phyloP scores from a whole-genome alignment of 2,113 vertebrate species.

The Corydoras sp. region DNA sequence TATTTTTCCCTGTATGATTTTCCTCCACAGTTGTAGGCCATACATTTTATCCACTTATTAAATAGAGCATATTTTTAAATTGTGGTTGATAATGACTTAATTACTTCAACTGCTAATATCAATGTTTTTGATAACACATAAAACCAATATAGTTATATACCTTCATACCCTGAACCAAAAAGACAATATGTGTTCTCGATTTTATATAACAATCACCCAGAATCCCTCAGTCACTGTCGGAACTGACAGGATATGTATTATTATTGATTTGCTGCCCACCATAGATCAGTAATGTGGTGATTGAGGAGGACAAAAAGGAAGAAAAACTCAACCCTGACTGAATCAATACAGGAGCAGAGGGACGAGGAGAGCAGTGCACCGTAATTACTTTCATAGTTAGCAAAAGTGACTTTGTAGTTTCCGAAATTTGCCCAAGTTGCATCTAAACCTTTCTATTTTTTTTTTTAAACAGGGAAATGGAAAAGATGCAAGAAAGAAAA shows the following conservation, averaged over 20 bases:
- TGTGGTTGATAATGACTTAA: too few relatives aligned
- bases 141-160: slow-evolving; percentile 2
- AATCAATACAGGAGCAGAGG: background rate
- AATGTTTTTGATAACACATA: background rate
- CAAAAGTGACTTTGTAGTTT: background rate
- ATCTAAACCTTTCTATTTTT: background rate
- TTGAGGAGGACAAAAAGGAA: slow-evolving; percentile 15
- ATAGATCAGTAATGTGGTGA: slow-evolving; percentile 24
- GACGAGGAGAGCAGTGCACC: background rate
- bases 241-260: slow-evolving; percentile 43
- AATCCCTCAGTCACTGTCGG: slow-evolving; percentile 16
- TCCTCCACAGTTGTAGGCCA: too few relatives aligned
- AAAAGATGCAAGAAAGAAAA: too few relatives aligned
- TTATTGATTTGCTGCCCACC: slow-evolving; percentile 37
- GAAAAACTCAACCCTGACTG: slow-evolving; percentile 5
- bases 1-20: too few relatives aligned
- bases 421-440: background rate
- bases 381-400: background rate
- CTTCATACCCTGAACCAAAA: background rate
- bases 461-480: too few relatives aligned
- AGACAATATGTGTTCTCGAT: slow-evolving; percentile 15
- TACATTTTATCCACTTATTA: too few relatives aligned
- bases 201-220: slow-evolving; percentile 24
- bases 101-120: too few relatives aligned
- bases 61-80: too few relatives aligned